These are phyloP conservation scores for Tiaroga cobitis DNA, from an alignment of 2,797 vertebrate species.

Conservation along the genomic window DNA sequence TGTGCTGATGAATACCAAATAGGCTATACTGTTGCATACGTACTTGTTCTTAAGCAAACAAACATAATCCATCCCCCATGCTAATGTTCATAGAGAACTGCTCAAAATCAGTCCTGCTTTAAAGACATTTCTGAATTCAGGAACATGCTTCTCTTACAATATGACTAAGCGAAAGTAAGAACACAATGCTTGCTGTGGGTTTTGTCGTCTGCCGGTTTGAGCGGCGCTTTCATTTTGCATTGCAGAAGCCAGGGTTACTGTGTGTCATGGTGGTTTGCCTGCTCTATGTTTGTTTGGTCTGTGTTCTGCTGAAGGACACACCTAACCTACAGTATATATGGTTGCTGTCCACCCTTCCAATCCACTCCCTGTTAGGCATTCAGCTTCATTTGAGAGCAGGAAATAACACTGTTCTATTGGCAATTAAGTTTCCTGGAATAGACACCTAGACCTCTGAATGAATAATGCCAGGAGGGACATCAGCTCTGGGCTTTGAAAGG, in stretches of 20 bases:
- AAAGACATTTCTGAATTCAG: neutral
- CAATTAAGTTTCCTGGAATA: constrained; percentile 9
- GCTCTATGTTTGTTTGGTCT: neutral
- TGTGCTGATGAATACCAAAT: too few relatives aligned
- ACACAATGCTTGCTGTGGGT: neutral
- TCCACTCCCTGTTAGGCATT: neutral
- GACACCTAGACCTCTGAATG: neutral
- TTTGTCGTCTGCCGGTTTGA: neutral
- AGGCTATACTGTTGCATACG: neutral
- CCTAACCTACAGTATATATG: neutral
- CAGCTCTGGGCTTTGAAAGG: neutral
- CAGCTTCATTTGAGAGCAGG: neutral
- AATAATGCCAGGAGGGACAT: neutral
- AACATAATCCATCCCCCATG: neutral
- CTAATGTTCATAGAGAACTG: neutral
- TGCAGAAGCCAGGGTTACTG: neutral
- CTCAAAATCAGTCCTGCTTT: neutral
- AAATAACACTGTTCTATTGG: neutral
- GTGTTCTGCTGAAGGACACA: neutral
- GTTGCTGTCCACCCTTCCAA: neutral
- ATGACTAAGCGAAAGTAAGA: neutral
- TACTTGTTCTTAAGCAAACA: neutral
- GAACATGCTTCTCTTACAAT: neutral
- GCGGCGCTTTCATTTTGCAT: neutral
- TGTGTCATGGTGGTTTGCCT: constrained; percentile 11